Evolutionary conservation across 2,888 invertebrate species (phyloP).

Genomic region (Drosophila tripunctata): DNA sequence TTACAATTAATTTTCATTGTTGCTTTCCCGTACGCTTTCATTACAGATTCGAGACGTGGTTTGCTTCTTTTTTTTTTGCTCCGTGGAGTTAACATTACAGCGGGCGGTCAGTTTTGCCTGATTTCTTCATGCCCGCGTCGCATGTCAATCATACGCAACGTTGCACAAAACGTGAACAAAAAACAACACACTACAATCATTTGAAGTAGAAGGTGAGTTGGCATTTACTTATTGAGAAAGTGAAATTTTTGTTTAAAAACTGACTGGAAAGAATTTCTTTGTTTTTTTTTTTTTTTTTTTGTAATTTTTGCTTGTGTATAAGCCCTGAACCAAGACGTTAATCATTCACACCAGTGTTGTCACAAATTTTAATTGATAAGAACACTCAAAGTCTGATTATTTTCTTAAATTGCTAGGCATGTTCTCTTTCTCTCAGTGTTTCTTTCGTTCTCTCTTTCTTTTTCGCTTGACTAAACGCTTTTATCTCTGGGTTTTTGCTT

Average conservation of each 20-base stretch:
- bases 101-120: slow-evolving; percentile 44
- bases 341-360: slow-evolving; percentile 36
- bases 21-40: slow-evolving; percentile 49
- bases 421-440: slow-evolving; percentile 14
- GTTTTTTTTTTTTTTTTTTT: no score
- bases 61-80: slow-evolving; percentile 62
- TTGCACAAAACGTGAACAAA: no score
- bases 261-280: slow-evolving; percentile 16
- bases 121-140: slow-evolving; percentile 42
- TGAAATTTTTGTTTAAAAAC: slow-evolving; percentile 29
- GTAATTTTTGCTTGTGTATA: not conserved
- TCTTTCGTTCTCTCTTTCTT: slow-evolving; percentile 17
- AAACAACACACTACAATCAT: slow-evolving; percentile 30
- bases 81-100: slow-evolving; percentile 45
- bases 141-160: slow-evolving; percentile 72
- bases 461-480: slow-evolving; percentile 41
- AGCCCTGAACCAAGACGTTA: slow-evolving; percentile 30
- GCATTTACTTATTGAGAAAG: slow-evolving; percentile 45
- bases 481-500: slow-evolving; percentile 62
- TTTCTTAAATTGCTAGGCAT: slow-evolving; percentile 1
- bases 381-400: slow-evolving; percentile 27
- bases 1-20: slow-evolving; percentile 61
- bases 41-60: slow-evolving; percentile 66
- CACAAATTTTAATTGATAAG: slow-evolving; percentile 36
- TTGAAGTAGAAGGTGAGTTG: slow-evolving; percentile 56